phyloP scores from a whole-genome alignment of 1,140 invertebrate species.

The Propsilocerus akamusi region DNA sequence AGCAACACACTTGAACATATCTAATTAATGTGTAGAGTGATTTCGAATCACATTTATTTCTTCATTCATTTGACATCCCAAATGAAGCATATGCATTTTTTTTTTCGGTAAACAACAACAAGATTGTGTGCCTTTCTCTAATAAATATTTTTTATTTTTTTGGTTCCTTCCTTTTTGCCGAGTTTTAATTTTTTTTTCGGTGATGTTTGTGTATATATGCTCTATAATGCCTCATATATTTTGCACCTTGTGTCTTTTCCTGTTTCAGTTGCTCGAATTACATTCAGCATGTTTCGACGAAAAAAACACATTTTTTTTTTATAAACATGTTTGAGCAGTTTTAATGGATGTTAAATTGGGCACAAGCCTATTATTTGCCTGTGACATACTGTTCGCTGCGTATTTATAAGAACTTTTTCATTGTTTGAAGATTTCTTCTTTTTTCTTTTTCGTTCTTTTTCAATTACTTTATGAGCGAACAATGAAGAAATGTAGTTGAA shows the following conservation, averaged over 20 bases:
- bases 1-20: no score
- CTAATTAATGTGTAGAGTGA: no score
- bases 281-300: neutral
- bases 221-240: no score
- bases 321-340: neutral
- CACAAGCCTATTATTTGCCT: constrained; percentile 2
- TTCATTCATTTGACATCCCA: no score
- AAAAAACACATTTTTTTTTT: constrained; percentile 3
- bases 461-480: neutral
- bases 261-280: neutral
- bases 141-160: constrained; percentile 1
- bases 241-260: constrained; percentile 3
- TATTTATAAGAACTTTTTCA: neutral
- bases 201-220: no score
- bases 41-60: no score
- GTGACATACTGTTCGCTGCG: constrained; percentile 2
- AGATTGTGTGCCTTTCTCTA: no score
- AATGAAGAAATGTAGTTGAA: no score
- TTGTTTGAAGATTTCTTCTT: neutral
- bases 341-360: constrained; percentile 2
- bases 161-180: constrained; percentile 2
- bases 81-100: no score
- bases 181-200: no score
- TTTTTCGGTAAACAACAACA: no score
- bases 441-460: neutral